phyloP scores from a whole-genome alignment of 2,113 vertebrate genomes.

The Paramormyrops kingsleyae region DNA sequence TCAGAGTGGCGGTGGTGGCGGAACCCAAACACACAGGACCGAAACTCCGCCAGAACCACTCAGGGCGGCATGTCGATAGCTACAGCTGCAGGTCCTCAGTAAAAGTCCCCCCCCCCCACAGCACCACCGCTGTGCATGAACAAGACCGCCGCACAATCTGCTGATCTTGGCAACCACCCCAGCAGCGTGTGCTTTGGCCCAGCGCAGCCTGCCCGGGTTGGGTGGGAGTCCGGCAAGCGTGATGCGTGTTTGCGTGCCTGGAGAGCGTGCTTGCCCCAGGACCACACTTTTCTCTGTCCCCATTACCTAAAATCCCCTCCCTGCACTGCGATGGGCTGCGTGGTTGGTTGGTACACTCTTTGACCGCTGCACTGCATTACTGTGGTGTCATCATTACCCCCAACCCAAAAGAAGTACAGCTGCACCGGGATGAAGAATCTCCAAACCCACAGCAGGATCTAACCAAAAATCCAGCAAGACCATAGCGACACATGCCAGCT shows the following conservation, averaged over 20 bases:
- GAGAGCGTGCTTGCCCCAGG: neutral
- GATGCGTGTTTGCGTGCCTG: neutral
- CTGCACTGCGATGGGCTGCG: neutral
- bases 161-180: neutral
- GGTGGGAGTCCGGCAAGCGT: neutral
- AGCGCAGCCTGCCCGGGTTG: neutral
- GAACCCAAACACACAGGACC: neutral
- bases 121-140: neutral
- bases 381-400: neutral
- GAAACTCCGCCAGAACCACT: neutral
- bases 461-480: neutral
- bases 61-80: neutral
- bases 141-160: neutral
- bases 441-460: neutral
- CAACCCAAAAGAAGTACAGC: neutral
- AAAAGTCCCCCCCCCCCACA: neutral
- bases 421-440: neutral
- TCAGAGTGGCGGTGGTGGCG: neutral
- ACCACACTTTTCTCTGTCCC: neutral
- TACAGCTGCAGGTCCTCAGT: neutral
- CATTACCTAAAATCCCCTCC: neutral
- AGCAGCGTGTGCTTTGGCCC: neutral
- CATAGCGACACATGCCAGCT: neutral
- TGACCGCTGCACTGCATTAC: neutral
- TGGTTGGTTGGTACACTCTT: neutral